These are phyloP conservation scores for Lacanobia oleracea DNA, from an alignment of 2,888 invertebrate species.

Conservation along the genomic window DNA sequence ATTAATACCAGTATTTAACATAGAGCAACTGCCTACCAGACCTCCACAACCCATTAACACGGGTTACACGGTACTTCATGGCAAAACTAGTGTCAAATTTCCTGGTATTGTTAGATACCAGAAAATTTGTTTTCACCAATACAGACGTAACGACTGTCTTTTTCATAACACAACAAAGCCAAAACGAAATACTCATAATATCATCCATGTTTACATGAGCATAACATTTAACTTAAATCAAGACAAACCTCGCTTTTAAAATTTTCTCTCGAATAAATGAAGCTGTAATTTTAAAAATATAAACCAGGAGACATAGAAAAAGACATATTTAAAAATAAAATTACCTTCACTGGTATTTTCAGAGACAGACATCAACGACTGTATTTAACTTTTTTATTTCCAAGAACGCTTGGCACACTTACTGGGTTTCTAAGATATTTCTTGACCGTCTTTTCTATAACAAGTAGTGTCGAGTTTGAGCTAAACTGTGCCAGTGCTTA, in stretches of 20 bases:
- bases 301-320: background rate
- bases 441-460: conserved; percentile 43
- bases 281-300: background rate
- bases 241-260: background rate
- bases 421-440: conserved; percentile 32
- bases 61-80: too few relatives aligned
- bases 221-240: too few relatives aligned
- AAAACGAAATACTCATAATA: too few relatives aligned
- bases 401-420: conserved; percentile 41
- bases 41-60: too few relatives aligned
- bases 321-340: background rate
- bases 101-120: too few relatives aligned
- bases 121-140: too few relatives aligned
- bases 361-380: conserved; percentile 1
- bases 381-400: conserved; percentile 28
- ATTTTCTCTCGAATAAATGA: background rate
- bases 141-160: too few relatives aligned
- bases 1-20: too few relatives aligned
- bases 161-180: too few relatives aligned
- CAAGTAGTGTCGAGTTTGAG: conserved; percentile 10
- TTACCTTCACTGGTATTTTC: conserved; percentile 17
- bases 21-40: too few relatives aligned
- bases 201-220: too few relatives aligned
- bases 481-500: conserved; percentile 21
- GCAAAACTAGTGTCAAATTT: too few relatives aligned